Base-by-base conservation (phyloP, 2,888 invertebrate species). In the Campaea margaritaria region DNA sequence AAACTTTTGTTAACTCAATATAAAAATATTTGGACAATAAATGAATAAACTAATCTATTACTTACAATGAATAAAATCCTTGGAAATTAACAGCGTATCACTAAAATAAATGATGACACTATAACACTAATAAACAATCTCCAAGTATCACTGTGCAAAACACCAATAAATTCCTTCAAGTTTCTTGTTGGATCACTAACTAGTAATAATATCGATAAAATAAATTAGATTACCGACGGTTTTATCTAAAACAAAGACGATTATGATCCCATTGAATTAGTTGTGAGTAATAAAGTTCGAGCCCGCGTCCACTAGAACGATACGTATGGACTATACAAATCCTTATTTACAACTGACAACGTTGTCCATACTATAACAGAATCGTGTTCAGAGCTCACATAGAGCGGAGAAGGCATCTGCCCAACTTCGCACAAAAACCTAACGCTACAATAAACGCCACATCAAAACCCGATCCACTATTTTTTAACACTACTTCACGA, bases 341-440 rank as follows among this genome's bases (percentile, higher is more conserved):
- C 86, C 93, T 91, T 93, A 91, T 90, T 92, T 91, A 92, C 91
- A 88, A 93, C 93, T 93, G 93, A 86, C 91, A 92, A 81, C 84
- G 87, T 86, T 87, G 89, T 87, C 83, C 88, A 89, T 89, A 83
- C 81, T 86, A 91, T 84, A 86, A 81, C 81, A 88, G 81, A 82
- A 72, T 82, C 82, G 86, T 83, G 85, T 79, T 82, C 81, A 72
- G 82, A 76, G 78, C 85, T 78, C 82, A 82, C 85, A 87, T 87
- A 88, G 85, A 81, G 78, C 75, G 80, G 84, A 85, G 86, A 83
- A 80, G 86, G 86, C 85, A 87, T 89, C 85, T 85, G 83, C 83
- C 78, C 80, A 77, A 78, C 75, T 72, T 76, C 75, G 81, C 74
- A 83, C 78, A 77, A 83, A 83, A 85, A 79, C 72, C 79, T 80